Conservation (phyloP, 2,113 vertebrate species). For the Neodon shergylaensis region DNA sequence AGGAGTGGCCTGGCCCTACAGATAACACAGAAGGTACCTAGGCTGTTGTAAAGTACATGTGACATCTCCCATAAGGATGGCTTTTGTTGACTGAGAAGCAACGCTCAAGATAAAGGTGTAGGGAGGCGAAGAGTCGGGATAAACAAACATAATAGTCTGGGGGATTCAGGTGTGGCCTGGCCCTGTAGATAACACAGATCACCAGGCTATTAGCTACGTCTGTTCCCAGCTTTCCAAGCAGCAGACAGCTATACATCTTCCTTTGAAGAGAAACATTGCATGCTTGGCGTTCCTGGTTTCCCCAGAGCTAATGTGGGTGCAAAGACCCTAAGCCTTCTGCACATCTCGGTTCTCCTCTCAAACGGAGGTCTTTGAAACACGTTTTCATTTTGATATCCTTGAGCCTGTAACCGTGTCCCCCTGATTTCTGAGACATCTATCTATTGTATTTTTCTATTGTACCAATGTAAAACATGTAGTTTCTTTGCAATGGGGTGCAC, state of each 20-base stretch:
- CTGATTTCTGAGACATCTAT: background rate
- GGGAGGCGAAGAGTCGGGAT: background rate
- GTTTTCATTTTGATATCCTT: background rate
- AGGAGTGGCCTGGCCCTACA: background rate
- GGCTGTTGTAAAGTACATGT: background rate
- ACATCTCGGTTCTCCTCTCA: background rate
- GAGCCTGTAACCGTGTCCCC: background rate
- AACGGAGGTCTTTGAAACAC: background rate
- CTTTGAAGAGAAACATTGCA: background rate
- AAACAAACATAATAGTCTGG: background rate
- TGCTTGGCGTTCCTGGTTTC: background rate
- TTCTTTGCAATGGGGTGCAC: background rate
- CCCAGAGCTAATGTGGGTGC: background rate
- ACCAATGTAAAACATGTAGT: background rate
- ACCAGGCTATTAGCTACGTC: background rate
- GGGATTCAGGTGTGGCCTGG: background rate
- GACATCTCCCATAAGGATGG: background rate
- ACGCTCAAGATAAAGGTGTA: background rate
- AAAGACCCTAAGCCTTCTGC: background rate
- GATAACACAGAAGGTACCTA: background rate
- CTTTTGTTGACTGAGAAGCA: background rate
- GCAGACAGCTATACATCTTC: background rate
- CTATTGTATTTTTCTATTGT: background rate
- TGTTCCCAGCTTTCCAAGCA: background rate
- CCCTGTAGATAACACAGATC: background rate